Evolutionary conservation across 2,888 invertebrate genomes (phyloP).

Genomic region (Linnaemya tessellans): DNA sequence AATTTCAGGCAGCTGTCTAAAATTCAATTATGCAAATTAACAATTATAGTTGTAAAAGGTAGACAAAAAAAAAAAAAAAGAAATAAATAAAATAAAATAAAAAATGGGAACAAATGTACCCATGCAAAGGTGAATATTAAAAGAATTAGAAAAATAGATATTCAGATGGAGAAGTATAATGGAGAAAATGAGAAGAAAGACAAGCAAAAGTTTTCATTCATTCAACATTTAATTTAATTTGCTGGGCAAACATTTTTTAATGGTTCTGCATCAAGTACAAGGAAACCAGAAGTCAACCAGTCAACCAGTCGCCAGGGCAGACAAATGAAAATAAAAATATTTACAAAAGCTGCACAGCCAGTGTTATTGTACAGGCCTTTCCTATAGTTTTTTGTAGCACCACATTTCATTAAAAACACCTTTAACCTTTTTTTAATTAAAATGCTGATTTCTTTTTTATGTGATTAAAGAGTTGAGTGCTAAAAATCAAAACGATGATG

Average conservation of each 20-base stretch:
- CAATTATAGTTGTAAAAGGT: slow-evolving; percentile 43
- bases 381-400: not conserved
- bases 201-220: slow-evolving; percentile 35
- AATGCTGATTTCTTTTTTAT: not conserved
- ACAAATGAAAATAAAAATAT: slow-evolving; percentile 31
- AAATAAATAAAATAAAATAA: slow-evolving; percentile 21
- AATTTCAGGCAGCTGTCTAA: slow-evolving; percentile 51
- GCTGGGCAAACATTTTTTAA: slow-evolving; percentile 48
- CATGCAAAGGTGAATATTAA: slow-evolving; percentile 8
- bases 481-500: no score
- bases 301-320: not conserved
- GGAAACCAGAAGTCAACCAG: slow-evolving; percentile 5
- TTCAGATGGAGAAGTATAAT: not conserved
- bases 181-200: not conserved
- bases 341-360: not conserved
- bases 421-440: not conserved
- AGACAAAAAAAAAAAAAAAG: slow-evolving; percentile 17
- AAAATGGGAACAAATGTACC: no score
- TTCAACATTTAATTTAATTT: slow-evolving; percentile 66
- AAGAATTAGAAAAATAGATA: slow-evolving; percentile 23
- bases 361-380: not conserved
- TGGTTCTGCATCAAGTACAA: slow-evolving; percentile 34
- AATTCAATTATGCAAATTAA: slow-evolving; percentile 72
- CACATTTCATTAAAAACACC: not conserved
- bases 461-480: slow-evolving; percentile 3